Evolutionary conservation across 2,113 vertebrate genomes (phyloP), one percentile per base, ranked within the genome.

Genomic region (Asarcornis scutulata): DNA sequence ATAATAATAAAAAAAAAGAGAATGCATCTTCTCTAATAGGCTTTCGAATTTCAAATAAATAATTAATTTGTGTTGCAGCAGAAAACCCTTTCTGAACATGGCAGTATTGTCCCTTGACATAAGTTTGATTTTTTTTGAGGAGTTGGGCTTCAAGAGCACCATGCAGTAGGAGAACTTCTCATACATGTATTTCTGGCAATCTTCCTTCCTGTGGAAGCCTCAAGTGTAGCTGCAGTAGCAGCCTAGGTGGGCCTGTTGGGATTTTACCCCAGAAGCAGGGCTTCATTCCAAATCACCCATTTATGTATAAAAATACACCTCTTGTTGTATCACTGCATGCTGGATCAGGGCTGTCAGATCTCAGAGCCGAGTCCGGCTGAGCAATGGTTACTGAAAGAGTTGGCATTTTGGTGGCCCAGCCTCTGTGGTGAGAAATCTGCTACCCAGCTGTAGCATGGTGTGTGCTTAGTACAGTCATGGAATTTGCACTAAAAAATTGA

Each of bases 91-190:
- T 83, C 18, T 81, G 62, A 81, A 21, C 9, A 11, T 22, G n/a
- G 18, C 20, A 25, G 7, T 36, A 17, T 15, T 58, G 25, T 46
- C 31, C 22, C 18, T 11, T 3, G 13, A 15, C 22, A 9, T 40
- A 55, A 63, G 22, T 58, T 59, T 42, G 27, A 17, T 34, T 77
- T 72, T 88, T 34, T 1, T 3, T 20, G 46, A 48, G 22, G 32
- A 26, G 13, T 75, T 71, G 7, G 12, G 17, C 38, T 91, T 89
- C 34, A 67, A 40, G 66, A 89, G 13, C 32, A 48, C 26, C 8
- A 13, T 18, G 7, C 0, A 0, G 6, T 42, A 53, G 58, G 25
- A 89, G 38, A 31, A 36, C 29, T 79, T 18, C 59, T 9, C 29
- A 48, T 69, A 38, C 38, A 38, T 38, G 38, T 38, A 26, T 36